Evolutionary conservation across 2,797 vertebrate genomes (phyloP).

Genomic region (Eutrigla gurnardus): DNA sequence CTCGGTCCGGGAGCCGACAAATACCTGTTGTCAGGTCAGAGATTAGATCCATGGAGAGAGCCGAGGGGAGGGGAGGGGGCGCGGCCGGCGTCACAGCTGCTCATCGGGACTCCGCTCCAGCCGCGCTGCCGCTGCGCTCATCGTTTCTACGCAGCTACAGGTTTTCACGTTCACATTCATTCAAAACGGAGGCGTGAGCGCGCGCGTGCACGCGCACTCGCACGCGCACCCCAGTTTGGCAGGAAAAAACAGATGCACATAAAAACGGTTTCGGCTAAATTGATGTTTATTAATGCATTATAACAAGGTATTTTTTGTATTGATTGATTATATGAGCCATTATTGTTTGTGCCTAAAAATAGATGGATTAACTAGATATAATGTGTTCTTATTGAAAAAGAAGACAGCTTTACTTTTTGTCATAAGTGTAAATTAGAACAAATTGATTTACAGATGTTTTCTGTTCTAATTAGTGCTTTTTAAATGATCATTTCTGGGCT

Average conservation of each 20-base stretch:
- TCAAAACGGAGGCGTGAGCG: neutral
- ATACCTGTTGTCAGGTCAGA: constrained; percentile 68
- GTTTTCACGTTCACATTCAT: neutral
- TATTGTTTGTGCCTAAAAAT: neutral
- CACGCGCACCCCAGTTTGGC: neutral
- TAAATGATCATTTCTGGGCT: too few relatives aligned
- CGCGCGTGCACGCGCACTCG: neutral
- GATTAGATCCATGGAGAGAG: constrained; percentile 67
- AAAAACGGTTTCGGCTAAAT: neutral
- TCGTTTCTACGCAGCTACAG: constrained; percentile 9
- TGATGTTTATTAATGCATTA: neutral
- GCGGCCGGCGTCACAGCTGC: constrained; percentile 47
- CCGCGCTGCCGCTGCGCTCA: constrained; percentile 11
- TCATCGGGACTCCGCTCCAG: constrained; percentile 6
- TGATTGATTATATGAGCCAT: neutral
- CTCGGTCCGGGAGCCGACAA: constrained; percentile 53
- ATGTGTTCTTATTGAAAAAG: neutral
- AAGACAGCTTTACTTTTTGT: too few relatives aligned
- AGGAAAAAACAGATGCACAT: neutral
- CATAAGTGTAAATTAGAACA: too few relatives aligned
- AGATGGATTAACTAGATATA: neutral
- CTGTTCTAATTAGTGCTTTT: too few relatives aligned
- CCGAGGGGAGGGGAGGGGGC: constrained; percentile 27
- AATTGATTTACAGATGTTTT: too few relatives aligned
- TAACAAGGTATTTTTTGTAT: neutral